A percentile compares a stretch with the other conserved stretches of the same genome.
Evolutionary conservation across 1,140 invertebrate species (phyloP).

Genomic region (Dufourea novaeangliae): DNA sequence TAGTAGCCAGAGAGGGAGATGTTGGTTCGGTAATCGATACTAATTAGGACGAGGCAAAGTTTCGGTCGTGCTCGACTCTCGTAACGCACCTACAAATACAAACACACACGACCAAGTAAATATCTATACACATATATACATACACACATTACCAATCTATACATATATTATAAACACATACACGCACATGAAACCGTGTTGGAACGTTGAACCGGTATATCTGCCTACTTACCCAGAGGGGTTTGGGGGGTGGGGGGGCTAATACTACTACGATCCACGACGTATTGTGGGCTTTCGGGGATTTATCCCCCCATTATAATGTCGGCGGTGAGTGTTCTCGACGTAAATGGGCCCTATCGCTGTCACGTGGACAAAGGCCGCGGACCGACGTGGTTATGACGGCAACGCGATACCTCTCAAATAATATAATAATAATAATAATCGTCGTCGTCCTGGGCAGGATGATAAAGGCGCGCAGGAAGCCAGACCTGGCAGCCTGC

Average conservation of each 20-base stretch:
- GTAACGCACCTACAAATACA: not conserved
- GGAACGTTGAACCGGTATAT: conserved; percentile 29
- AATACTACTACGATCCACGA: conserved; percentile 61
- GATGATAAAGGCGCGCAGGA: conserved; percentile 38
- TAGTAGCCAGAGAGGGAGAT: conserved; percentile 16
- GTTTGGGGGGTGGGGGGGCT: too few relatives aligned
- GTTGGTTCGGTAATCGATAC: conserved; percentile 64
- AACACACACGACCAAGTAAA: too few relatives aligned
- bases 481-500: not conserved
- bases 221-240: conserved; percentile 45
- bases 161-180: too few relatives aligned
- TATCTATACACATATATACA: too few relatives aligned
- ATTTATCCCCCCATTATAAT: conserved; percentile 72
- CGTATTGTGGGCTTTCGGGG: conserved; percentile 70
- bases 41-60: conserved; percentile 63
- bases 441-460: conserved; percentile 53
- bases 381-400: conserved; percentile 73
- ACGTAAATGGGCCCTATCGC: conserved; percentile 77
- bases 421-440: conserved; percentile 58
- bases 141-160: too few relatives aligned
- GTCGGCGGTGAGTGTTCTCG: conserved; percentile 64
- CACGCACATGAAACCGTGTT: not conserved
- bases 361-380: conserved; percentile 73
- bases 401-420: conserved; percentile 72
- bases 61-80: conserved; percentile 43